Percentiles rank a stretch among this genome's conserved stretches.
phyloP scores from a whole-genome alignment of 23 tunicate genomes.

The Styela plicata region DNA sequence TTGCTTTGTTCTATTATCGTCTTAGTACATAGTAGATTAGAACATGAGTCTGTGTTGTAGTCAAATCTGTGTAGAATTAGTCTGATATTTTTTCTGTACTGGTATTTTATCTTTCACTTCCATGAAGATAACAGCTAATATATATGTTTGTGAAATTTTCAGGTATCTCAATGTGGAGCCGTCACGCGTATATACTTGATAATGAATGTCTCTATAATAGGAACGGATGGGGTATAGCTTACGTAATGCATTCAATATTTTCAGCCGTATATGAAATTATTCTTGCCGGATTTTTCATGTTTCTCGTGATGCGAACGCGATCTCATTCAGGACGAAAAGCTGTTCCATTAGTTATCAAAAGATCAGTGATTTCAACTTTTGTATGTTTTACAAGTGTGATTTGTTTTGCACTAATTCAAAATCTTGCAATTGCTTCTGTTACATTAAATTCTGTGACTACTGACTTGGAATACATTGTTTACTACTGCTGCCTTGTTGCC shows the following conservation, averaged over 20 bases:
- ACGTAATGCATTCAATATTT: neutral
- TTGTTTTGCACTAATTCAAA: neutral
- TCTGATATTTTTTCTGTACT: too few species aligned
- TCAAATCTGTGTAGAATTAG: too few species aligned
- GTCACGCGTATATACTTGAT: neutral
- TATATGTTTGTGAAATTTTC: too few species aligned
- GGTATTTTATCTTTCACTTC: too few species aligned
- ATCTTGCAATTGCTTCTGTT: neutral
- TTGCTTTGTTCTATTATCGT: too few species aligned
- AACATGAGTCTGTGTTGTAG: too few species aligned
- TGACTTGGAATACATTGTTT: neutral
- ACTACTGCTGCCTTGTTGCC: conserved; percentile 1
- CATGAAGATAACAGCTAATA: too few species aligned
- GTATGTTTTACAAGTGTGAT: neutral
- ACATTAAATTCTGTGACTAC: neutral
- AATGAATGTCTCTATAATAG: neutral
- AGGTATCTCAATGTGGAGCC: neutral
- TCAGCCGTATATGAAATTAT: conserved; percentile 6
- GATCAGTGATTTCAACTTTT: neutral
- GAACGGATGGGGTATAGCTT: neutral
- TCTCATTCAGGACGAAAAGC: neutral
- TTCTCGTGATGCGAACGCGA: neutral
- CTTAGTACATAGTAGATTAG: too few species aligned
- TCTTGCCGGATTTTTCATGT: neutral
- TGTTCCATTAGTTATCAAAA: neutral